Evolutionary conservation across 2,797 vertebrate species (phyloP).

Genomic region (Poliocrania exsul): DNA sequence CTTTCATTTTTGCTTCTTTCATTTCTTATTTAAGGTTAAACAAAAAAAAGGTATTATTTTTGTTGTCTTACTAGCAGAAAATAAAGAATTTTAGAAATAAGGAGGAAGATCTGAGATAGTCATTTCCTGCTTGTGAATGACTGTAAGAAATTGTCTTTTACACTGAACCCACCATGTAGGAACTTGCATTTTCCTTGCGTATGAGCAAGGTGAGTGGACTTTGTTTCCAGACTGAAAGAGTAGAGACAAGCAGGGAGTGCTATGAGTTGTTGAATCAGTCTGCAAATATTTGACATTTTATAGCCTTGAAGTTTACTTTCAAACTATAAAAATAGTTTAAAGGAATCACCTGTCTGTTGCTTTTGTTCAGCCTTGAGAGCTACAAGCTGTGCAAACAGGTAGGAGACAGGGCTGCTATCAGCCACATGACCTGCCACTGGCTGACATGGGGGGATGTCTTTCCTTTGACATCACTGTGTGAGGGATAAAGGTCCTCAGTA

Average conservation of each 20-base stretch:
- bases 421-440: not conserved
- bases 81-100: not conserved
- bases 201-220: not conserved
- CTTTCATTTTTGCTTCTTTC: not conserved
- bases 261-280: not conserved
- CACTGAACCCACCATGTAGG: not conserved
- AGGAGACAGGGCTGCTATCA: not conserved
- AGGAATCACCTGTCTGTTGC: not conserved
- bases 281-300: slow-evolving; percentile 20
- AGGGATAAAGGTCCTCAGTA: not conserved
- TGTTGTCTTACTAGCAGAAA: not conserved
- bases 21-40: not conserved
- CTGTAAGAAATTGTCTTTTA: not conserved
- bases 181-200: not conserved
- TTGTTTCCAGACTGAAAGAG: not conserved
- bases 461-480: not conserved
- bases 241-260: not conserved
- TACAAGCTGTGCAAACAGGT: slow-evolving; percentile 24
- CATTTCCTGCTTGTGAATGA: not conserved
- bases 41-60: not conserved
- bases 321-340: not conserved
- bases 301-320: slow-evolving; percentile 9
- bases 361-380: slow-evolving; percentile 6
- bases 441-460: not conserved
- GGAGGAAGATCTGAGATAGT: not conserved